Base-by-base conservation (phyloP, 1,140 invertebrate genomes). In the Caligus rogercresseyi region DNA sequence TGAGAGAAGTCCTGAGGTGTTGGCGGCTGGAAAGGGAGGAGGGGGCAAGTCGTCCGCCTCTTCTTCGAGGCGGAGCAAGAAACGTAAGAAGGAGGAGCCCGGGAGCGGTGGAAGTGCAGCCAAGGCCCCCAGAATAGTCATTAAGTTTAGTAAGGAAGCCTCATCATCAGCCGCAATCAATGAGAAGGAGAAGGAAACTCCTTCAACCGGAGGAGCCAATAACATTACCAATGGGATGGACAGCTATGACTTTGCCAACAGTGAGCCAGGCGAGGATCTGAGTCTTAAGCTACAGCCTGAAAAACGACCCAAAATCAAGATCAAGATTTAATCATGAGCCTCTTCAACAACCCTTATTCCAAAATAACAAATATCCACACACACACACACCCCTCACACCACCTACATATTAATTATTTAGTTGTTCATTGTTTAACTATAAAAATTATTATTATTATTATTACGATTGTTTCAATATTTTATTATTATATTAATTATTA, bases 121-220 rank as follows among this genome's bases (percentile, higher is more conserved):
- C 3, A 63, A 63, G 52, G 57, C 61, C 2, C 61, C 61, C 19
- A 18, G 61, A 18, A 52, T 63, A 24, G 61, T 63, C 15, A 63
- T 63, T 21, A 63, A 63, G 23, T 63, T 63, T 53, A 63, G 61
- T 26, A 63, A 63, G 43, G 57, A 60, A 13, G 23, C 15, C 24
- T 56, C 54, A 3, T 21, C 20, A n/a, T n/a, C 16, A 56, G 16
- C 4, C 11, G 53, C 4, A 11, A 16, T 7, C 11, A 20, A 16
- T 15, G 21, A 54, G n/a, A 4, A 19, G n/a, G 53, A 54, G 16
- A n/a, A n/a, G 4, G 16, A n/a, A 15, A 23, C 20, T 14, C 19
- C 54, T 2, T 25, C 20, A 4, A 23, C n/a, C 15, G 54, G 24
- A 4, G 20, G 19, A 15, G 2, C 20, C 54, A 16, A n/a, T 4